phyloP scores from a whole-genome alignment of 2,113 vertebrate genomes.

The Nyctereutes procyonoides region DNA sequence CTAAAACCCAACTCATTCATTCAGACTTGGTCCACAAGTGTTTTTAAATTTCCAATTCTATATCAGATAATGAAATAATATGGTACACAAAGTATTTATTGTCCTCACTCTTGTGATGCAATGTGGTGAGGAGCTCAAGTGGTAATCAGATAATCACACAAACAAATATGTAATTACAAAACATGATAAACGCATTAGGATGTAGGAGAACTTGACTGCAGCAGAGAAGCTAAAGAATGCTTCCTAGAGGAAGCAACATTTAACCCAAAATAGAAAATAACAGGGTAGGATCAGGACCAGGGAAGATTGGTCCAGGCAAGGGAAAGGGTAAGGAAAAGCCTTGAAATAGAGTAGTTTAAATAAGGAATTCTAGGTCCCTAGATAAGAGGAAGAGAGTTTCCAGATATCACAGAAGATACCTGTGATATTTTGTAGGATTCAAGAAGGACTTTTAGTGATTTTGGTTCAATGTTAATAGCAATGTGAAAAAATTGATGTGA shows the following conservation, averaged over 20 bases:
- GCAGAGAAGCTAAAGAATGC: background rate
- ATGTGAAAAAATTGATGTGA: background rate
- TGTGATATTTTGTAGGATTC: background rate
- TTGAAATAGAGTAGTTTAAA: background rate
- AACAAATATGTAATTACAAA: background rate
- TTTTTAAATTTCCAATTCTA: background rate
- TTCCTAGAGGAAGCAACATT: background rate
- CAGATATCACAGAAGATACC: background rate
- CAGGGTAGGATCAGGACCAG: background rate
- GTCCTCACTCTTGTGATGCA: background rate
- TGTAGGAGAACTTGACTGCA: background rate
- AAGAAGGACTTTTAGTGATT: background rate
- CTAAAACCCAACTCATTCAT: background rate
- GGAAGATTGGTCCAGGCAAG: background rate
- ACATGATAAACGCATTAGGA: background rate
- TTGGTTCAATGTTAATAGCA: background rate
- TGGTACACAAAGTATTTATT: background rate
- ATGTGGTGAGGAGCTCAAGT: background rate
- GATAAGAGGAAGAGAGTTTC: background rate
- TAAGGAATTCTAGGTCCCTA: background rate
- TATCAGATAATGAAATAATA: background rate
- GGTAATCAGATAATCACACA: background rate
- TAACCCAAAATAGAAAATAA: background rate
- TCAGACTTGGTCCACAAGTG: background rate
- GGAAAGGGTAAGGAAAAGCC: background rate